Percentiles rank a stretch among this genome's conserved stretches.
phyloP scores from a whole-genome alignment of 2,797 vertebrate species.

The Oophaga sylvatica region DNA sequence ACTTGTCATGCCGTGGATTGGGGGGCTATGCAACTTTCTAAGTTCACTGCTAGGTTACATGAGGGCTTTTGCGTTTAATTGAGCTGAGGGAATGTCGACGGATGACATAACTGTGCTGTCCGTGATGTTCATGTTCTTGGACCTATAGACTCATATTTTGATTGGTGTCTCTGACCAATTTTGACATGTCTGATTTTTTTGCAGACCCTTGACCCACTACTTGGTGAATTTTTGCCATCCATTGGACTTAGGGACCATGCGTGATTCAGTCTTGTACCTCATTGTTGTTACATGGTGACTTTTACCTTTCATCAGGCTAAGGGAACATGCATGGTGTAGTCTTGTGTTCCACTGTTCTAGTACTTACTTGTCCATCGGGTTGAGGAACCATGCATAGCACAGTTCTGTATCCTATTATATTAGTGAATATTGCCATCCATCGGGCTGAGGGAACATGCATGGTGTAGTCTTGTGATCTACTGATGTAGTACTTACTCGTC shows the following conservation, averaged over 20 bases:
- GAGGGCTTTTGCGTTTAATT: not conserved
- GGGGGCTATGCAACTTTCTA: not conserved
- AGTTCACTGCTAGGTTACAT: not conserved
- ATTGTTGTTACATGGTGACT: not conserved
- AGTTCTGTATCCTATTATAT: no score
- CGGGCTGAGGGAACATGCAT: not conserved
- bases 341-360: not conserved
- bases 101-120: no score
- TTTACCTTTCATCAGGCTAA: not conserved
- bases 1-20: no score
- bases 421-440: not conserved
- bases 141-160: no score
- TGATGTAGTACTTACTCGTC: not conserved
- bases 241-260: not conserved
- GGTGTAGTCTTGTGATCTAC: not conserved
- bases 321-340: not conserved
- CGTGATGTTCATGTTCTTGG: no score
- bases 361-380: no score
- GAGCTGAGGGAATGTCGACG: not conserved
- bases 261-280: not conserved
- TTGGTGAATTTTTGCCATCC: not conserved
- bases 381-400: no score
- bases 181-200: no score
- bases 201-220: not conserved
- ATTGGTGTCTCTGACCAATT: no score